Base-by-base conservation (phyloP, 2,797 vertebrate species). In the Eurystomus glaucurus region DNA sequence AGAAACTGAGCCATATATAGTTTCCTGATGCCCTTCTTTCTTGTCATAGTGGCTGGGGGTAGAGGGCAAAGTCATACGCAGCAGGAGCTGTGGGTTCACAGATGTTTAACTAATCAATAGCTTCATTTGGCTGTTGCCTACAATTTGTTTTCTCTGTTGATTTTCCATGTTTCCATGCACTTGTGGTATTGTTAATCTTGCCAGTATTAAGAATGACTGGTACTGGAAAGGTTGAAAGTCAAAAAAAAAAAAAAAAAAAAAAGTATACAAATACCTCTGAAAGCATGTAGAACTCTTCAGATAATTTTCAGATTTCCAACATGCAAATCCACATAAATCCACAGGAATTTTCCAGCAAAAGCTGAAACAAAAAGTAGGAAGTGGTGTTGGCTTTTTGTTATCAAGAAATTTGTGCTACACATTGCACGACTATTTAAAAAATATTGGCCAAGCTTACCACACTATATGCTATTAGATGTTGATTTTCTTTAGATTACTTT, bases 41-140 rank as follows among this genome's bases (percentile, higher is more conserved):
- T 43, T 51, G 23, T 37, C 1, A 2, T 20, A 37, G 6, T 43
- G 7, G 9, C 13, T 41, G 43, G 5, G 7, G 0, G 10, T 52
- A 41, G 9, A 19, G 46, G 92, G 6, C 6, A 65, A 13, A 0
- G 1, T 28, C 17, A 33, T 13, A 37, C 1, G 18, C 1, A n/a
- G 33, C 6, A 74, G 19, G 9, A 65, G 14, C n/a, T 68, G 46
- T 39, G 41, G 2, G 0, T 46, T 64, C 21, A 3, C 6, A 66
- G 10, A 13, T 48, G 17, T 76, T 85, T 79, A 69, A 54, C 8
- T 82, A 58, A 62, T 60, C 7, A 9, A 69, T 66, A 79, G 8
- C 14, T 78, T 81, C 18, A 64, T 51, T 82, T 62, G 46, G 0
- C 1, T 14, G 52, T 60, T 85, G 45, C 25, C 9, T 45, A 33